Conservation (phyloP, 2,888 invertebrate species). For the Cosmia pyralina region DNA sequence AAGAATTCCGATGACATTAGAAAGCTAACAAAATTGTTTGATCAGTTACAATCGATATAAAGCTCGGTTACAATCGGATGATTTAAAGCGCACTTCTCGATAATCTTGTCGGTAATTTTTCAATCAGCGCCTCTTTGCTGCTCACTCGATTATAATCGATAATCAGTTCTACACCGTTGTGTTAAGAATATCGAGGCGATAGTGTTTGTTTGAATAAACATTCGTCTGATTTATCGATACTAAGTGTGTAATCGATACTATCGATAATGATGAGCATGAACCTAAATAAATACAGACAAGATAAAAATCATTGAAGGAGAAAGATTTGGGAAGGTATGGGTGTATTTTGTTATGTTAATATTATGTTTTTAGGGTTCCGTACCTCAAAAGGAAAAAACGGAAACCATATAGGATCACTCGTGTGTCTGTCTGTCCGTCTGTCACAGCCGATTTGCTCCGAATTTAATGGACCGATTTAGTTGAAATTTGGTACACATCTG, state of each 20-base stretch:
- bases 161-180: constrained; percentile 45
- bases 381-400: too few relatives aligned
- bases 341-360: constrained; percentile 54
- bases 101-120: constrained; percentile 63
- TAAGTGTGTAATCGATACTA: constrained; percentile 74
- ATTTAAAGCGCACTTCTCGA: constrained; percentile 53
- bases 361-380: not conserved
- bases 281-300: constrained; percentile 75
- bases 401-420: too few relatives aligned
- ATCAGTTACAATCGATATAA: constrained; percentile 54
- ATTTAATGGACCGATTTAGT: too few relatives aligned
- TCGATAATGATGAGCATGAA: constrained; percentile 76
- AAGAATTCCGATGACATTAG: constrained; percentile 56
- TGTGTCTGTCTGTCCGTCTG: too few relatives aligned
- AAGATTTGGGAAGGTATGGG: constrained; percentile 65
- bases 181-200: constrained; percentile 49
- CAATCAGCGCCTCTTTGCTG: constrained; percentile 57
- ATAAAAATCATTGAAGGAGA: constrained; percentile 66
- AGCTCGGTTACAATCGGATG: constrained; percentile 50
- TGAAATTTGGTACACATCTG: too few relatives aligned
- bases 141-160: constrained; percentile 46
- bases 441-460: too few relatives aligned
- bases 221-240: constrained; percentile 74
- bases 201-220: constrained; percentile 61
- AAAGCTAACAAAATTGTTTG: constrained; percentile 59